Evolutionary conservation across 2,113 vertebrate genomes (phyloP), one percentile per base, ranked within the genome.

Genomic region (Vulpes lagopus): DNA sequence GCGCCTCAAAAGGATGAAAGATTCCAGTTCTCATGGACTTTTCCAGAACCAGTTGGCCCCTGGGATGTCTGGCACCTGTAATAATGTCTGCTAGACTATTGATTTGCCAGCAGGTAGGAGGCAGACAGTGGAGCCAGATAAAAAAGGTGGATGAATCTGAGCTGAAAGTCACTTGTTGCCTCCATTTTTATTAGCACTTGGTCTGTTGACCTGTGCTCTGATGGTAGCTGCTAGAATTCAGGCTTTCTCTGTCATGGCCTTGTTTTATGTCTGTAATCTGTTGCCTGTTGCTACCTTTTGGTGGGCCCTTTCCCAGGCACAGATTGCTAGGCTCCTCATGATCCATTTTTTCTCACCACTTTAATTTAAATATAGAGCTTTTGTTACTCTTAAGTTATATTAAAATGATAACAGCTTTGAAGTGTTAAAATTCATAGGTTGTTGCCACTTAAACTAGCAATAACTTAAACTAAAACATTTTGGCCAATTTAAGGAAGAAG

Each of bases 21-120:
- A 32, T 43, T 73, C 5, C 3, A 51, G 15, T 91, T 92, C 30
- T 95, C 15, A 12, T 6, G 9, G n/a, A 82, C 22, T 64, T 93
- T 86, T 86, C 88, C 30, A 96, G 90, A 94, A 78, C 17, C 0
- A 74, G 1, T 93, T 94, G 74, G 53, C 14, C 65, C 20, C 14
- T 15, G 57, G 73, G 22, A 90, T 92, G 71, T 85, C 87, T 82
- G 93, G 38, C 17, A 53, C 3, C 10, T 17, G 55, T 35, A 76
- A 32, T 53, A 80, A 71, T n/a, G 10, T 53, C 91, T 96, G 55
- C 59, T 62, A 81, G 85, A 78, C n/a, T 14, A 22, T n/a, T 97
- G 67, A 89, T 81, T 87, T 65, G 74, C 30, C 25, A 95, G 69
- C 8, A 76, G 22, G 27, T 55, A 27, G 55, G 64, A 55, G 88